Evolutionary conservation across 1,140 invertebrate genomes (phyloP), one percentile per base, ranked within the genome.

Genomic region (Lucilia cuprina): DNA sequence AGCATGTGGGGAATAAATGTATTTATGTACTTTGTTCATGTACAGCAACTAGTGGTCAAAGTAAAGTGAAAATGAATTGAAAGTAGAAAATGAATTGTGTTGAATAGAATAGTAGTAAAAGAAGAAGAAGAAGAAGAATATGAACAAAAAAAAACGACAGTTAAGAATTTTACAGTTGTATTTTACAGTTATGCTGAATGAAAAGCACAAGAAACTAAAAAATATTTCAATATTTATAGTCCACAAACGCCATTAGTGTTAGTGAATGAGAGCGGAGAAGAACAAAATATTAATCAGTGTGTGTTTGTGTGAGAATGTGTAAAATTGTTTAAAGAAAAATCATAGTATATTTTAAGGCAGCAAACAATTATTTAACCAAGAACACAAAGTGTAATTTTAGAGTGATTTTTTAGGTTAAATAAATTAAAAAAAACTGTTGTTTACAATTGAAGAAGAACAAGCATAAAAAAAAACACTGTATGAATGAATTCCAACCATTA

Each of bases 41-140:
- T 70, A 70, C 65, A 70, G 65, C 65, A 70, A 70, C 65, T 70
- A 70, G 65, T 70, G 65, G 65, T 70, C 65, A 70, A 70, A 70
- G 65, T 70, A 70, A 70, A 70, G 13, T 13, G 13, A 55, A 55
- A 55, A 14, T 49, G 49, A 30, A 30, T 30, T 30, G 25, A 41
- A 60, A 60, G 55, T 60, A n/a, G 13, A 60, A 60, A 60, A 60
- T n/a, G n/a, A n/a, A 77, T 21, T n/a, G n/a, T 14, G 30, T 21
- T 78, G 75, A 55, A 55, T 55, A 55, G 9, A 55, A 55, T 41
- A 35, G n/a, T 35, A 49, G 17, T 5, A 35, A 7, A 78, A 12
- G 55, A 60, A 60, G 7, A 60, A 4, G 0, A 60, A 14, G 5
- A 60, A 60, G 0, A n/a, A 70, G n/a, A n/a, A n/a, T n/a, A 30